Conservation (phyloP, 2,888 invertebrate species). For the Torymus texanus region DNA sequence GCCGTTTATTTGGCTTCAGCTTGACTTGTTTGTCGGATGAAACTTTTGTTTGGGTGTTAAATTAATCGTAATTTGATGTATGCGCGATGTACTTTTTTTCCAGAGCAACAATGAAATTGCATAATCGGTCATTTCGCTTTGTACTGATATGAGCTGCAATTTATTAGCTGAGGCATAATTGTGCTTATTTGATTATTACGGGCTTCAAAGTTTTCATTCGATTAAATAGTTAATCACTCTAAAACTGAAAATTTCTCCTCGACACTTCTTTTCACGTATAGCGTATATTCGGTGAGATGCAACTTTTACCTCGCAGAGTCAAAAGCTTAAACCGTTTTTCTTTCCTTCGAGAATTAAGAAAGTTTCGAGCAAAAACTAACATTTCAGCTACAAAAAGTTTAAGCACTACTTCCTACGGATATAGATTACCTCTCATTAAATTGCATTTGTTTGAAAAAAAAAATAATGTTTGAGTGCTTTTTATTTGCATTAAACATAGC, state of each 20-base stretch:
- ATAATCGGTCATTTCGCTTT: too few relatives aligned
- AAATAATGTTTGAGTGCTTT: not conserved
- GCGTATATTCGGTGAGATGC: conserved; percentile 30
- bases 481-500: not conserved
- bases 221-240: conserved; percentile 30
- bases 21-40: too few relatives aligned
- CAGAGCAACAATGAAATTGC: too few relatives aligned
- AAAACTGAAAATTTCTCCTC: conserved; percentile 22
- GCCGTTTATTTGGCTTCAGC: not conserved
- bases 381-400: conserved; percentile 38
- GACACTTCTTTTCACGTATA: conserved; percentile 17
- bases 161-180: too few relatives aligned
- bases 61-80: too few relatives aligned
- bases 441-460: conserved; percentile 3
- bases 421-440: conserved; percentile 27
- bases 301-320: conserved; percentile 38
- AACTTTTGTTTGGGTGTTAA: too few relatives aligned
- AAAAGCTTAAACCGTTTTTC: conserved; percentile 46
- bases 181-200: not conserved
- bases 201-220: conserved; percentile 11
- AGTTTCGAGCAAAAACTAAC: conserved; percentile 46
- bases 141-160: too few relatives aligned
- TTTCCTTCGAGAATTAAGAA: conserved; percentile 38
- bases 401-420: conserved; percentile 19
- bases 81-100: too few relatives aligned